A percentile compares a stretch with the other conserved stretches of the same genome.
Conservation (phyloP, 2,113 vertebrate genomes). For the Plecturocebus donacophilus region DNA sequence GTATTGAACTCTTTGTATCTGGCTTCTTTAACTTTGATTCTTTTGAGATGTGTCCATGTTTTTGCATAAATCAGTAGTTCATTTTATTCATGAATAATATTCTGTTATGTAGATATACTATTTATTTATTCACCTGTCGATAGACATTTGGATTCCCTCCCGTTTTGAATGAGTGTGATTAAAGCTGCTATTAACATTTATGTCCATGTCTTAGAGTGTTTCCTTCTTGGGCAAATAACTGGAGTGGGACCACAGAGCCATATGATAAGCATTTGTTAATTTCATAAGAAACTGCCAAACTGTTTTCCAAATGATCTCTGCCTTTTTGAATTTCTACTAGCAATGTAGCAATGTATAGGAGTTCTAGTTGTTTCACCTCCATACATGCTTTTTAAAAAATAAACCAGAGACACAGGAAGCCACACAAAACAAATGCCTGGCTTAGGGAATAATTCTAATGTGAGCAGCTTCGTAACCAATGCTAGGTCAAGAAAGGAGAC, state of each 20-base stretch:
- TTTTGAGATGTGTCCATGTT: neutral
- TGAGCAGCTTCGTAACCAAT: neutral
- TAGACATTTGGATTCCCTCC: neutral
- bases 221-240: neutral
- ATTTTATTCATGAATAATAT: neutral
- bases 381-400: neutral
- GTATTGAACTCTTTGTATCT: neutral
- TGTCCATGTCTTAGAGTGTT: neutral
- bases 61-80: accelerated
- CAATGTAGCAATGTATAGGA: too few species aligned
- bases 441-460: neutral
- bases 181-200: neutral
- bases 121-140: neutral
- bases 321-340: neutral
- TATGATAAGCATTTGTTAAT: neutral
- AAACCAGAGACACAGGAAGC: neutral
- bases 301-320: neutral
- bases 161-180: neutral
- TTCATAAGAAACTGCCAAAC: neutral
- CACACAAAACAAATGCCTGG: neutral
- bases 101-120: too few species aligned
- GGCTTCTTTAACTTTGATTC: neutral
- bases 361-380: neutral
- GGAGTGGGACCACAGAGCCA: neutral
- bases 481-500: neutral